Evolutionary conservation across 2,888 invertebrate genomes (phyloP), one percentile per base, ranked within the genome.

Genomic region (Apamea sordens): DNA sequence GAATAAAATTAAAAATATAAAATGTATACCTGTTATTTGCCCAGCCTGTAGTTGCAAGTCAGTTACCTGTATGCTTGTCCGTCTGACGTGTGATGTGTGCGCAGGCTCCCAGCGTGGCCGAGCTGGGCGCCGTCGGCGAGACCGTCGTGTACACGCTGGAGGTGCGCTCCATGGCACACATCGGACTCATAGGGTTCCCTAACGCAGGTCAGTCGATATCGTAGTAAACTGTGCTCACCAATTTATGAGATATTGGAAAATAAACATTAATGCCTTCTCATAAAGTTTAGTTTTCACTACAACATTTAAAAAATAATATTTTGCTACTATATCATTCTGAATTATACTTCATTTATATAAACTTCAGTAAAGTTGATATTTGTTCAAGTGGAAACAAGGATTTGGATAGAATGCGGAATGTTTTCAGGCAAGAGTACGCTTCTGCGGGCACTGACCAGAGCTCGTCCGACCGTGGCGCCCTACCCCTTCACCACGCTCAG

Each of bases 401-500:
- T 36, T 36, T 36, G 36, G 21, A 11, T 24, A 63, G 32, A 50
- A 32, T 21, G 11, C 11, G 6, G 36, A 50, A 56, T 59, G 32
- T 63, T 21, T 28, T 0, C 64, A 85, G 99, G 99, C 0, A 99
- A 99, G 96, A 99, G 99, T 92, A 98, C 99, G 0, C 94, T 99
- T 1, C 96, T 99, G 1, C 97, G 98, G 77, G 98, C 99, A 0
- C 97, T 99, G 70, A 98, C 99, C 0, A 95, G 99, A 72, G 99
- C 99, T 0, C 97, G 98, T 64, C 99, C 99, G 0, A 98, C 98
- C 92, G 98, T 99, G 2, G 99, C 99, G 0, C 97, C 99, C 0
- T 99, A 99, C 93, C 98, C 99, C 0, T 99, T 99, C 92, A 99
- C 99, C 3, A 99, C 99, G 0, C 94, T 99, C 0, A 97, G 97